Base-by-base conservation (phyloP, 37 sponge, comb jelly and placozoan genomes). In the Lycopodina hypogea region DNA sequence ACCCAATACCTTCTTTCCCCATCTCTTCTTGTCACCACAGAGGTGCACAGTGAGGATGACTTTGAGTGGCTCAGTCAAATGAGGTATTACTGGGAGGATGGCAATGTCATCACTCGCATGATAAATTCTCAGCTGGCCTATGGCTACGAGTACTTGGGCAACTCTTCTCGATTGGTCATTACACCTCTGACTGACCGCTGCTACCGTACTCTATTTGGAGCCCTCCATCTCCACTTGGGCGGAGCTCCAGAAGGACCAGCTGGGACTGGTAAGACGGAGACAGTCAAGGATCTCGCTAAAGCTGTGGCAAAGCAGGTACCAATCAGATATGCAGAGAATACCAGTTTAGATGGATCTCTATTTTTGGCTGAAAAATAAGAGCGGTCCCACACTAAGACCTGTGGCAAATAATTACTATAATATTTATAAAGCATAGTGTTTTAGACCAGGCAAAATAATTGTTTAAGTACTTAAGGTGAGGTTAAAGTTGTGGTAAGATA, bases 181-280 rank as follows among this genome's bases (percentile, higher is more conserved):
- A 99, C 99, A 2, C 99, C 99, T 30, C 91, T 99, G 40, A 99
- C 99, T 78, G 99, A 99, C 72, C 53, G 94, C 64, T 94, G 94
- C 74, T 94, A 94, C 41, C 90, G 99, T 75, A 99, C 99, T 29
- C 81, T 99, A 55, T 99, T 99, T 81, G 96, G 99, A 66, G 99
- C 99, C 21, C 93, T 99, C 40, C 97, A 99, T 72, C 88, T 99
- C 23, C 92, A 95, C 76, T 70, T 99, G 81, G 99, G 99, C 19
- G 99, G 99, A 39, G 99, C 99, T 58, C 99, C 99, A 24, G 99
- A 99, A 74, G 99, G 99, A 15, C 99, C 99, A 52, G 99, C 99
- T 56, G 99, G 99, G 39, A 99, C 99, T 2, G 99, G 99, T 0
- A 99, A 99, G 68, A 99, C 99, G 28, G 99, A 99, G 81, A 99